Evolutionary conservation across 1,140 invertebrate genomes (phyloP).

Genomic region (Hyphantria cunea): DNA sequence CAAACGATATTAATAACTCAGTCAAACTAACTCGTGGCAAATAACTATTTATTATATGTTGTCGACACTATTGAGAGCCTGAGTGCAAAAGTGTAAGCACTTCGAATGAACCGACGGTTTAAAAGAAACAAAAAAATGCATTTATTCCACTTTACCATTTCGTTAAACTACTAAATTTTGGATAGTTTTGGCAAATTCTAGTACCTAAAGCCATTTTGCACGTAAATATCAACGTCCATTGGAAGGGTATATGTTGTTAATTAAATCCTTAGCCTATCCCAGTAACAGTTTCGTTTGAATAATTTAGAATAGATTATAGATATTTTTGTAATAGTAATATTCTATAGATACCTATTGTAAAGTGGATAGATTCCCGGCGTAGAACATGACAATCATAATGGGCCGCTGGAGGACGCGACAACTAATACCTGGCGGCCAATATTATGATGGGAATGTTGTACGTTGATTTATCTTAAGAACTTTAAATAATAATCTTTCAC

Average conservation of each 20-base stretch:
- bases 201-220: constrained; percentile 51
- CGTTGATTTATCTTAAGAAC: constrained; percentile 49
- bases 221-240: constrained; percentile 58
- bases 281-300: constrained; percentile 69
- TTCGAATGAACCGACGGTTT: constrained; percentile 17
- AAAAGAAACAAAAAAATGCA: constrained; percentile 36
- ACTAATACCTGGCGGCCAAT: constrained; percentile 2
- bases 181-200: constrained; percentile 54
- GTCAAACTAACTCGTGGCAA: not conserved
- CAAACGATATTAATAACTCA: not conserved
- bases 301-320: constrained; percentile 77
- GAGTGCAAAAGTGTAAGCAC: not conserved
- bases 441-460: constrained; percentile 35
- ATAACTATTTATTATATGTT: constrained; percentile 8
- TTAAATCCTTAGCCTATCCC: constrained; percentile 77
- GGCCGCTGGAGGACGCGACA: constrained; percentile 11
- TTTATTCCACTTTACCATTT: constrained; percentile 46
- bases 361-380: constrained; percentile 39
- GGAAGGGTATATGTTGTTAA: constrained; percentile 75
- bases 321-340: constrained; percentile 80
- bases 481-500: constrained; percentile 67
- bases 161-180: constrained; percentile 57
- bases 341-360: constrained; percentile 55
- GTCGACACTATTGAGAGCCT: not conserved
- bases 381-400: constrained; percentile 22